A percentile compares a stretch with the other conserved stretches of the same genome.
Evolutionary conservation across 2,113 vertebrate genomes (phyloP).

Genomic region (Tyrannus savana): DNA sequence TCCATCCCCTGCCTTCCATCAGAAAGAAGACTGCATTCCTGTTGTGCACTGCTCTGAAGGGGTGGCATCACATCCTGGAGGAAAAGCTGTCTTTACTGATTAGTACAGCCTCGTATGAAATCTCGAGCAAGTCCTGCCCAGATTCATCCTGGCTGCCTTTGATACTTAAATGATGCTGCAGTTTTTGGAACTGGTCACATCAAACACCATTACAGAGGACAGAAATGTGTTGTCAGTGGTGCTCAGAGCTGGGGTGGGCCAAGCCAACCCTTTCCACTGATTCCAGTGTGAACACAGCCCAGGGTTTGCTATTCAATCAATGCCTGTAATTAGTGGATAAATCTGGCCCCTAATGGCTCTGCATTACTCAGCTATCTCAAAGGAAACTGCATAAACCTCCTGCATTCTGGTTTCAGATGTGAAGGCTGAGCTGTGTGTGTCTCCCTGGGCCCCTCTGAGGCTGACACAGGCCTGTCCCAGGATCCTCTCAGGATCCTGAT

Average conservation of each 20-base stretch:
- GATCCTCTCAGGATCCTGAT: neutral
- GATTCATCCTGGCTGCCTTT: neutral
- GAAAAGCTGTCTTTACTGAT: neutral
- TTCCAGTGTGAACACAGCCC: neutral
- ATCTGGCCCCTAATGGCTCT: neutral
- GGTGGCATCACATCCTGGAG: neutral
- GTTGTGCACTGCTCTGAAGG: neutral
- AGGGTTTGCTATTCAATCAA: neutral
- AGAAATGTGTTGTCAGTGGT: neutral
- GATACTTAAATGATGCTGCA: neutral
- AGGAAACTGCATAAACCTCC: neutral
- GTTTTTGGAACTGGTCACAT: neutral
- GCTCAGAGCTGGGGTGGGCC: neutral
- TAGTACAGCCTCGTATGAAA: neutral
- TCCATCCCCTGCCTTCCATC: neutral
- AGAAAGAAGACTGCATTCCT: neutral
- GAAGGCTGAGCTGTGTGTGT: rapidly evolving
- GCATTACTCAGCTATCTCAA: neutral
- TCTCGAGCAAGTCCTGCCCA: neutral
- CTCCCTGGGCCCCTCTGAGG: neutral
- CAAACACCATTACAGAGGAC: neutral
- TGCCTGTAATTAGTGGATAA: neutral
- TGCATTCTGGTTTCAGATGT: rapidly evolving
- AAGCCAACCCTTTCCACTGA: neutral
- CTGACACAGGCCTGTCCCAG: neutral